Conservation (phyloP, 1,140 invertebrate genomes). For the Arion vulgaris region DNA sequence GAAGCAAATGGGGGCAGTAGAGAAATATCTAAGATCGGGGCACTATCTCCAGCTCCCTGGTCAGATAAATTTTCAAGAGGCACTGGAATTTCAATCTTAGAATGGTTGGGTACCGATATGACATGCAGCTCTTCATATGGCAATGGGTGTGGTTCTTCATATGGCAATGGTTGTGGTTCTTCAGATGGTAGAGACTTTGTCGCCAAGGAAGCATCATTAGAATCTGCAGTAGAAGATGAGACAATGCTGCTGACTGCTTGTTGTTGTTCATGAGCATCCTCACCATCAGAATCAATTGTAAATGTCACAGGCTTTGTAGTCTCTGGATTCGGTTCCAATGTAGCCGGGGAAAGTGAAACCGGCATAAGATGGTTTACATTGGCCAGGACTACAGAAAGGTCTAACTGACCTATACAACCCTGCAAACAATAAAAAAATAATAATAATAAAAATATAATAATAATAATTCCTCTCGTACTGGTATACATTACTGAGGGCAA, state of each 20-base stretch:
- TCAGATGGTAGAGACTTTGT: neutral
- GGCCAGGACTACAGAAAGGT: slow-evolving; percentile 48
- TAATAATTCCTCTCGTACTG: too few species aligned
- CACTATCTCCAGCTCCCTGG: neutral
- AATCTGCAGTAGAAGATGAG: neutral
- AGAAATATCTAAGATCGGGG: neutral
- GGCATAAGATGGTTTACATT: slow-evolving; percentile 54
- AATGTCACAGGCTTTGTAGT: slow-evolving; percentile 20
- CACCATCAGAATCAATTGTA: slow-evolving; percentile 22
- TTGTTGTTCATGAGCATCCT: neutral
- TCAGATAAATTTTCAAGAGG: neutral
- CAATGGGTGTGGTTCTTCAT: too few species aligned
- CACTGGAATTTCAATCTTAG: too few species aligned
- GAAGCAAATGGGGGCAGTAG: neutral
- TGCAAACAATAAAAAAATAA: slow-evolving; percentile 41
- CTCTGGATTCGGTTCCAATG: neutral
- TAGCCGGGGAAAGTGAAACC: slow-evolving; percentile 16
- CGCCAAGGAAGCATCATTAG: neutral
- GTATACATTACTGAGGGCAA: too few species aligned
- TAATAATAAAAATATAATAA: too few species aligned
- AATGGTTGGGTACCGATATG: neutral
- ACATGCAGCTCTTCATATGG: neutral
- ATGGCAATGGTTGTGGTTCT: too few species aligned
- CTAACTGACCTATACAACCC: slow-evolving; percentile 56
- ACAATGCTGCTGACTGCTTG: neutral